phyloP scores from a whole-genome alignment of 2,888 invertebrate genomes.

The Pardosa pseudoannulata region DNA sequence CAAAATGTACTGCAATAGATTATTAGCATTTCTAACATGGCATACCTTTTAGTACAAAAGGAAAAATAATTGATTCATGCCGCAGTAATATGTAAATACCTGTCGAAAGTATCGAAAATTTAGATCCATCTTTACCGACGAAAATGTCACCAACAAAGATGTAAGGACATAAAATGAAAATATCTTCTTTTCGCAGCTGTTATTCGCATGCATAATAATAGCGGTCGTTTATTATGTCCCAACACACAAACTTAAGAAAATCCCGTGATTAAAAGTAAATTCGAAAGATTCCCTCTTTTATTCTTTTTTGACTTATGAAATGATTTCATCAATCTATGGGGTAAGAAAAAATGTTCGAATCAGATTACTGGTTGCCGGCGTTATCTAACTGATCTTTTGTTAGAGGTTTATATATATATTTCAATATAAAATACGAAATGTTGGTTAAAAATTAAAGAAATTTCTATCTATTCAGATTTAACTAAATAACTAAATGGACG shows the following conservation, averaged over 20 bases:
- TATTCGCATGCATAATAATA: constrained; percentile 30
- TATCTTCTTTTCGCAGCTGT: constrained; percentile 59
- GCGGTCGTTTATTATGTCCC: constrained; percentile 52
- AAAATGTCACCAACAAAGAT: constrained; percentile 21
- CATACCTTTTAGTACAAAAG: not conserved
- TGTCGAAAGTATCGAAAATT: not conserved
- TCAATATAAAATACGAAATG: too few species aligned
- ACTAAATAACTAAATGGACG: too few species aligned
- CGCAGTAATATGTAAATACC: constrained; percentile 49
- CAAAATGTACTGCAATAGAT: not conserved
- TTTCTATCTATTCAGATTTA: too few species aligned
- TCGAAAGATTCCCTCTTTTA: constrained; percentile 5
- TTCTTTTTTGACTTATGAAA: constrained; percentile 33
- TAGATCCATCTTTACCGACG: constrained; percentile 27
- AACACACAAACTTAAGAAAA: constrained; percentile 52
- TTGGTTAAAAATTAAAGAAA: too few species aligned
- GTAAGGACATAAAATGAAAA: constrained; percentile 33
- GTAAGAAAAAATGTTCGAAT: too few species aligned
- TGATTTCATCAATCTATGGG: too few species aligned
- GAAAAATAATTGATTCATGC: not conserved
- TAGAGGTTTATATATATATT: too few species aligned
- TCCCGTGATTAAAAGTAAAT: constrained; percentile 65
- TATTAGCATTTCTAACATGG: not conserved
- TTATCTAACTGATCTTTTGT: too few species aligned
- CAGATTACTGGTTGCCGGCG: too few species aligned